Evolutionary conservation across 2,888 invertebrate species (phyloP).

Genomic region (Tholera decimalis): DNA sequence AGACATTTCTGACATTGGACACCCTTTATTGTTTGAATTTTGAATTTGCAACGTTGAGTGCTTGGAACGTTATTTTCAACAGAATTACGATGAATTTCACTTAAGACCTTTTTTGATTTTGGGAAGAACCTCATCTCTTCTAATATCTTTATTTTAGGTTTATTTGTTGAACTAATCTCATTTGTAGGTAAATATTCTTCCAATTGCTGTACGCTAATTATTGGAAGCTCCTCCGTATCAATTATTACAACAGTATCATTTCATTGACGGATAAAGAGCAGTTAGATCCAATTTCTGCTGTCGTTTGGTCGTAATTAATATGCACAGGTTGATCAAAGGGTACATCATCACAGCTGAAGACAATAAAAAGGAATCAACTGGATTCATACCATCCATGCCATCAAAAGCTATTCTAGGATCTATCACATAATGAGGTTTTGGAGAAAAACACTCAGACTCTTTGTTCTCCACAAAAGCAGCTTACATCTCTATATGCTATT

Average conservation of each 20-base stretch:
- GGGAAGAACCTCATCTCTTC: too few relatives aligned
- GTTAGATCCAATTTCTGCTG: slow-evolving; percentile 12
- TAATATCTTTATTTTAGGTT: too few relatives aligned
- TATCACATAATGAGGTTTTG: slow-evolving; percentile 15
- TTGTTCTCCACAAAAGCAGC: slow-evolving; percentile 32
- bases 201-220: too few relatives aligned
- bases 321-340: slow-evolving; percentile 15
- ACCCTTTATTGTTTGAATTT: slow-evolving; percentile 17
- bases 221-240: slow-evolving; percentile 23
- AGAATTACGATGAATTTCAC: too few relatives aligned
- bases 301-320: slow-evolving; percentile 19
- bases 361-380: too few relatives aligned
- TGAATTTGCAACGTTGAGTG: too few relatives aligned
- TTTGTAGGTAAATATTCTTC: too few relatives aligned
- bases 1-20: slow-evolving; percentile 29
- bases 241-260: slow-evolving; percentile 17
- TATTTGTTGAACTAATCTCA: too few relatives aligned
- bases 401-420: too few relatives aligned
- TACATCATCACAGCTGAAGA: slow-evolving; percentile 16
- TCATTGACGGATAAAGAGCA: slow-evolving; percentile 18
- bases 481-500: slow-evolving; percentile 33
- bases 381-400: too few relatives aligned
- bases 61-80: too few relatives aligned
- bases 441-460: slow-evolving; percentile 42
- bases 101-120: too few relatives aligned